Base-by-base conservation (phyloP, 2,113 vertebrate genomes). In the Oncorhynchus tshawytscha region DNA sequence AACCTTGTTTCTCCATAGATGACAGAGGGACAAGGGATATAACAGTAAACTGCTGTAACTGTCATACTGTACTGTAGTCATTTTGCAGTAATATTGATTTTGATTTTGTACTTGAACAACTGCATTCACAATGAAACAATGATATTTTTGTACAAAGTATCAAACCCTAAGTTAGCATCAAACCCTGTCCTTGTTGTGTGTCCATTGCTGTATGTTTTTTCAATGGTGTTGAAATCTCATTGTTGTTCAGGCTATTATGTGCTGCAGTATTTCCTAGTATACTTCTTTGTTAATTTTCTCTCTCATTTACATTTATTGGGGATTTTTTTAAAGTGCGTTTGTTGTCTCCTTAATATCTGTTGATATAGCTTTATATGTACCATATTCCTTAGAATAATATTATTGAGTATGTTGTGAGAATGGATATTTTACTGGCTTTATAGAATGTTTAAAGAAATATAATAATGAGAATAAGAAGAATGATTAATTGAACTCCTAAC, bases 401-500 rank as follows among this genome's bases (percentile, higher is more conserved):
- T 96, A 94, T 91, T 94, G 96, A 96, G 94, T 96, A 96, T 96
- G 95, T 96, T 96, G 96, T 94, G 94, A 97, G 97, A 96, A 97
- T 97, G 96, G 95, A 95, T 97, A 97, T 97, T 99, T 98, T 96
- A 96, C 96, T 95, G 96, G 96, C 96, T 97, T 93, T 90, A 95
- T 97, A 96, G 96, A 97, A 97, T 97, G 96, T 98, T 96, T 93
- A 94, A 95, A 45, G 8, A 45, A 45, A 91, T 96, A 92, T 92
- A 91, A 92, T 88, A 91, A 86, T 86, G 85, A 90, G 82, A 88
- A 92, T 87, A 88, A 92, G 89, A 77, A 84, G 81, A 91, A 93
- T 87, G 90, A 92, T 92, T 90, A 88, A 90, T 90, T 82, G 84
- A 89, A 95, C 95, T 96, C 95, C 95, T 96, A 95, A 96, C 94